phyloP scores from a whole-genome alignment of 2,797 vertebrate genomes.

The Rachycentron canadum region DNA sequence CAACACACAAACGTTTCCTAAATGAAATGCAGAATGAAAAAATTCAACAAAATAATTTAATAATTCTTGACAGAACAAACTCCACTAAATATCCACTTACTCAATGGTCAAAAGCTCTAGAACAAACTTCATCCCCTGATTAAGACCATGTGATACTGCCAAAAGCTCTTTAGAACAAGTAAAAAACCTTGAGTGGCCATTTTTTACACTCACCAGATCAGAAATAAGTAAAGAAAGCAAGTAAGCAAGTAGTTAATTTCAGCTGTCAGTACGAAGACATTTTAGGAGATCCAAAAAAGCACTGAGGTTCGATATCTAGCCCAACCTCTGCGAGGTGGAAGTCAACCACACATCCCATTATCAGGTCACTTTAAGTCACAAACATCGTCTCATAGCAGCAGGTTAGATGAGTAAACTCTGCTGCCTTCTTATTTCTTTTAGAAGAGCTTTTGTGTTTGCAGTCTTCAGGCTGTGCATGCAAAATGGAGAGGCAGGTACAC shows the following conservation, averaged over 20 bases:
- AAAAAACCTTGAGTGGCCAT: neutral
- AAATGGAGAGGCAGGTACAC: conserved; percentile 57
- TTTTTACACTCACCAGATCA: neutral
- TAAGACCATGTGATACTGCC: neutral
- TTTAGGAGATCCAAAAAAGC: neutral
- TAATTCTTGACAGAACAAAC: neutral
- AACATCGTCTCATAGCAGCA: conserved; percentile 8
- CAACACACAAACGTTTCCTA: too few relatives aligned
- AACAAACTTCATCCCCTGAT: neutral
- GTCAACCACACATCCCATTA: neutral
- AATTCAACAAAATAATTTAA: too few relatives aligned
- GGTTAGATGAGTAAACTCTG: conserved; percentile 25
- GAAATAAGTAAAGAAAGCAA: neutral
- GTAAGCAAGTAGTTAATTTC: neutral
- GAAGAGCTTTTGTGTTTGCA: conserved; percentile 30
- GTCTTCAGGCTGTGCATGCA: conserved; percentile 44
- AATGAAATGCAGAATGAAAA: too few relatives aligned
- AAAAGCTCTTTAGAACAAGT: neutral
- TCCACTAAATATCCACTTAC: neutral
- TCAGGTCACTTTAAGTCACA: neutral
- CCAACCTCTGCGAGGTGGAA: neutral
- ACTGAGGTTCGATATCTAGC: conserved; percentile 4
- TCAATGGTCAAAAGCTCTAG: neutral
- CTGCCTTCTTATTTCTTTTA: conserved; percentile 23
- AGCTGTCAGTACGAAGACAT: neutral